Base-by-base conservation (phyloP, 2,113 vertebrate species). In the Illadopsis cleaveri region DNA sequence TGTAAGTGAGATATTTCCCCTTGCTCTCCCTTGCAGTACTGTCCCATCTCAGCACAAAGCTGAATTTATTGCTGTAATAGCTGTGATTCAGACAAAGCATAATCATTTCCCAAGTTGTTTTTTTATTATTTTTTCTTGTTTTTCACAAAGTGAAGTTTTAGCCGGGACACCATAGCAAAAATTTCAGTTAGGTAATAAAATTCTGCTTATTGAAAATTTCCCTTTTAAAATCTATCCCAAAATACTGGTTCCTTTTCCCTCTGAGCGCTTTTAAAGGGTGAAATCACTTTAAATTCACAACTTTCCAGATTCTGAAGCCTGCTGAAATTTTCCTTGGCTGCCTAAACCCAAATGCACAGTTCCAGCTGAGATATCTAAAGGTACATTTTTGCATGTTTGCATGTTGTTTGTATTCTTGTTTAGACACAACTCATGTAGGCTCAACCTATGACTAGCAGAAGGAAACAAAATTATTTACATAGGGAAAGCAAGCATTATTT, bases 1-100 rank as follows among this genome's bases (percentile, higher is more conserved):
- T 51, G 31, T 83, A 91, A 90, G 93, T 90, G 87, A 94, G 64
- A 91, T 82, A 25, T 72, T 96, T 93, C 70, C 53, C 15, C 80
- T 73, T 93, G 31, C 53, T 86, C 16, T 89, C 33, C 40, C 75
- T 54, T 61, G 30, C 62, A 42, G 37, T 54, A 42, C 54, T 66
- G 45, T 57, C 61, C 72, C 53, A 51, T 83, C 15, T 10, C 56
- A 75, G 57, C 62, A 51, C n/a, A 71, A 56, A 80, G 48, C 38
- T 92, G 80, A 84, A 79, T 76, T 94, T 84, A 56, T 86, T 83
- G 40, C 60, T 86, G 7, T 45, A 79, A n/a, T 64, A 79, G 45
- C 44, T 79, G 42, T 72, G 38, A 50, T 86, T 89, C 44, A 92
- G 42, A 62, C 35, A 44, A 7, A 88, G 24, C 24, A 33, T 47